Base-by-base conservation (phyloP, 2,113 vertebrate species). In the Onychostruthus taczanowskii region DNA sequence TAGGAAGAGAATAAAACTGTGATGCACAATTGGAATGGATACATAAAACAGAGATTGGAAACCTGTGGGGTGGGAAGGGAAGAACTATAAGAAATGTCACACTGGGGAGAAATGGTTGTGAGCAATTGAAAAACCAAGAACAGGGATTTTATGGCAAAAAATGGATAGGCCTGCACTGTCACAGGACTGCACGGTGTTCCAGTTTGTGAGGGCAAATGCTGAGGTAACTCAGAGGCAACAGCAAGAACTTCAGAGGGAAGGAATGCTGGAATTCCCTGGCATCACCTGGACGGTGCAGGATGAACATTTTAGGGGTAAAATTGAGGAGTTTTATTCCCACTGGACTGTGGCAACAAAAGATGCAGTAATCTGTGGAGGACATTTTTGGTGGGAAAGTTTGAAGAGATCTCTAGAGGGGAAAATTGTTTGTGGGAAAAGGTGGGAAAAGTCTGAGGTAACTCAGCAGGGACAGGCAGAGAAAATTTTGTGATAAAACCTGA, bases 1-100 rank as follows among this genome's bases (percentile, higher is more conserved):
- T 11, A 88, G 21, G 28, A 75, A 8, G 15, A 47, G 26, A 44
- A 66, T 23, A 64, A 85, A 82, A 53, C 11, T 56, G 6, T 22
- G 8, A 4, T 47, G 8, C 0, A 0, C 52, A 11, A 6, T 16
- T 72, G 27, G 62, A 76, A 62, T 6, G 14, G 3, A 4, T 49
- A 9, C 6, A 6, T 39, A 67, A 81, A 91, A 41, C 4, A 41
- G 7, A 6, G 9, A 53, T 16, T 37, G 33, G 13, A 89, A 55
- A 41, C 5, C 35, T 64, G 21, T 20, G 16, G 3, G 2, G 2
- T 39, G 35, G 10, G 19, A 33, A 30, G 26, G 43, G 62, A 87
- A 72, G 23, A 52, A 24, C 44, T 19, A 7, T 50, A 53, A 80
- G 12, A 75, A 59, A 41, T 19, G 19, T 52, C 53, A 56, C 11